Percentiles rank a stretch among this genome's conserved stretches.
Evolutionary conservation across 2,888 invertebrate genomes (phyloP).

Genomic region (Ischnus inquisitorius): DNA sequence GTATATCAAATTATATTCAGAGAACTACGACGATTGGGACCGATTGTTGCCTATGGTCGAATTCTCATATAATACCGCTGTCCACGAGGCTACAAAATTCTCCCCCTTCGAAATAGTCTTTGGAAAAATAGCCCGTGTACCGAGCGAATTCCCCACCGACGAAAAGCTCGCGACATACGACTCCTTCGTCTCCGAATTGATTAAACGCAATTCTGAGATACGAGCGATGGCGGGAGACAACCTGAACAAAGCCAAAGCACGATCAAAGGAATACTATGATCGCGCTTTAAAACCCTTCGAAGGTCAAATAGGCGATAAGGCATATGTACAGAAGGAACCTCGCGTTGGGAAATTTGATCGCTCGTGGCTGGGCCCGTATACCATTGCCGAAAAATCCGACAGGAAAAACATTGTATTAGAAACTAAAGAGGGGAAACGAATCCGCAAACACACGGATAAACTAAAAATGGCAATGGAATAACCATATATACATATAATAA

Average conservation of each 20-base stretch:
- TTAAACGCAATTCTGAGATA: neutral
- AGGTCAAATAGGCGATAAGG: too few relatives aligned
- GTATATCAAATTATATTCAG: slow-evolving; percentile 53
- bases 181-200: slow-evolving; percentile 5
- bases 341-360: too few relatives aligned
- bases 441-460: too few relatives aligned
- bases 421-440: too few relatives aligned
- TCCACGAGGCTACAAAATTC: slow-evolving; percentile 59
- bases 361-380: too few relatives aligned
- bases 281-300: neutral
- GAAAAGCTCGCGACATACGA: slow-evolving; percentile 44
- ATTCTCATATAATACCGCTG: slow-evolving; percentile 60
- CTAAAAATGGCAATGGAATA: neutral
- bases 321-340: too few relatives aligned
- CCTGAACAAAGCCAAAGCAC: slow-evolving; percentile 32
- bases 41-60: slow-evolving; percentile 50
- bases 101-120: slow-evolving; percentile 61
- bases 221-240: slow-evolving; percentile 26
- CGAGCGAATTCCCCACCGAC: slow-evolving; percentile 38
- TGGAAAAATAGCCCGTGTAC: slow-evolving; percentile 25
- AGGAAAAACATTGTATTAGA: too few relatives aligned
- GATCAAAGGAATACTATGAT: slow-evolving; percentile 49
- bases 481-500: too few relatives aligned
- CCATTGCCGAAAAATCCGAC: too few relatives aligned
- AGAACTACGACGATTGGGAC: slow-evolving; percentile 48